Evolutionary conservation across 1,140 invertebrate genomes (phyloP), one percentile per base, ranked within the genome.

Genomic region (Calliopsis andreniformis): DNA sequence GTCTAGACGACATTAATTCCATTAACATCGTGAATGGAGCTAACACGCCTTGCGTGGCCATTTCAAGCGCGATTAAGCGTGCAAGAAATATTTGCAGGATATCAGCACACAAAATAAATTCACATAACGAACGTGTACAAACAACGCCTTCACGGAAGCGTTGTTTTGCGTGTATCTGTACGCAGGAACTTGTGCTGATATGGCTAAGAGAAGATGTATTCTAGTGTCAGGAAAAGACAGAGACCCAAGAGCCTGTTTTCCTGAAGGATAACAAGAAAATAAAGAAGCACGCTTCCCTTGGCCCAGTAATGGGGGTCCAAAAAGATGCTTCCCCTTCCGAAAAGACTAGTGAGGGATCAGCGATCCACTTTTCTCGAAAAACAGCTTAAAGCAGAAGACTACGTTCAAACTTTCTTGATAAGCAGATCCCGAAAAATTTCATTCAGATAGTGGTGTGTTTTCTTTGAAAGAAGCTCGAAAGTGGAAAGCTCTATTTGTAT

Each of bases 1-100:
- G n/a, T n/a, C n/a, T n/a, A n/a, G n/a, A n/a, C n/a, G n/a, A n/a
- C 25, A 30, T 39, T 23, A 55, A 56, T 20, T n/a, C 4, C 45
- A 16, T 76, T 49, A 23, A 58, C 30, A 53, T 58, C 42, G 12
- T 39, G 64, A 76, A 51, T 67, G 51, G 32, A 23, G 10, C 42
- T 3, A 10, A 53, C n/a, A 67, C 58, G 35, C 23, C 35, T 42
- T 20, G 20, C 45, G 32, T 7, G 42, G n/a, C 4, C 20, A 20
- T 45, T 35, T 25, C 20, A 8, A n/a, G 28, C 6, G 43, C 23
- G 63, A 58, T 56, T 56, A 58, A 63, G 66, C 47, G 39, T 28
- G 16, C 51, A 39, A 49, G 39, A 75, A 72, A 71, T 70, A 66
- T 67, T 64, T 35, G 47, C 47, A 23, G n/a, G 43, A 10, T n/a